These are phyloP conservation scores for Alligator mississippiensis DNA, from an alignment of 2,113 vertebrate genomes.

Conservation along the genomic window DNA sequence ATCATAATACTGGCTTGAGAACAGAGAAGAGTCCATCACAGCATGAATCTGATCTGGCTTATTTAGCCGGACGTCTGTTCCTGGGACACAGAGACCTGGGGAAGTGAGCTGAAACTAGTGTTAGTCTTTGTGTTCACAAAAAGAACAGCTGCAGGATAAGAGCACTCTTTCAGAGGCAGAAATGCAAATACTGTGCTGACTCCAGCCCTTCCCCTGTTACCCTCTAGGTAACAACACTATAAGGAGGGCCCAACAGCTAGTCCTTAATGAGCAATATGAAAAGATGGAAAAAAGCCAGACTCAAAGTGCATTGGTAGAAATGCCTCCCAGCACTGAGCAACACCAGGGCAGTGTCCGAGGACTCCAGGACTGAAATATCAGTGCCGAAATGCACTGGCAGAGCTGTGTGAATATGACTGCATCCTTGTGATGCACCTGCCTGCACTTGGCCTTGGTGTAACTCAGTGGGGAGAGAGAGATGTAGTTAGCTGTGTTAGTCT, in stretches of 20 bases:
- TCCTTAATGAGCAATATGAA: too few species aligned
- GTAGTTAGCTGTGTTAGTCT: too few species aligned
- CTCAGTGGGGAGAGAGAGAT: too few species aligned
- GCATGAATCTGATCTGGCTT: background rate
- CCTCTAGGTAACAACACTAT: background rate
- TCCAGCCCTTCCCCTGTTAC: background rate
- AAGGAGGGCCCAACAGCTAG: background rate
- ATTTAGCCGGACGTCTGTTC: background rate
- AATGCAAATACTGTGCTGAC: background rate
- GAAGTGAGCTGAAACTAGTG: background rate
- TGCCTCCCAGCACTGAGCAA: background rate
- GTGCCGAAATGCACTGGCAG: background rate
- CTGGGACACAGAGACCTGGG: background rate
- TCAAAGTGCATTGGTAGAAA: background rate
- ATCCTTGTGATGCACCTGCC: background rate
- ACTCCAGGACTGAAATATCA: background rate
- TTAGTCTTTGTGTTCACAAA: accelerated
- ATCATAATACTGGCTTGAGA: background rate
- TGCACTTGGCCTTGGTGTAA: background rate
- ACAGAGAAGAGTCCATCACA: background rate
- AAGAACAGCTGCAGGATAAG: background rate
- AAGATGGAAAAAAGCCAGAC: too few species aligned
- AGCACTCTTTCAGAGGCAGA: background rate
- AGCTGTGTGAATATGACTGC: background rate
- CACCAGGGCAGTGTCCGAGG: background rate